These are phyloP conservation scores for Ascidia mentula DNA, from an alignment of 23 tunicate species.

Conservation along the genomic window DNA sequence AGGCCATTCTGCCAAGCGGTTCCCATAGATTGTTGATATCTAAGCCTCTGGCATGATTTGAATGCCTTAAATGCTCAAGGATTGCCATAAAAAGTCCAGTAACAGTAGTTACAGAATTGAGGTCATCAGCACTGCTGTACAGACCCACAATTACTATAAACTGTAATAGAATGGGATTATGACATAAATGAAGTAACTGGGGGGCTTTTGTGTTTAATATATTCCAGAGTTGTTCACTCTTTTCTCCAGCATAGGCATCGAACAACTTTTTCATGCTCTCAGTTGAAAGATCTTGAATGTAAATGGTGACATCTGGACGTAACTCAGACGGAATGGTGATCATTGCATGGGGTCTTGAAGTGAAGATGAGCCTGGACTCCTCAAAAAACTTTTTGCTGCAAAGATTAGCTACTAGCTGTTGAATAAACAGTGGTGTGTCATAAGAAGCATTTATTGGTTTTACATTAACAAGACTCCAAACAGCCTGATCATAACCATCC, in stretches of 20 bases:
- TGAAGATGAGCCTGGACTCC: constrained; percentile 9
- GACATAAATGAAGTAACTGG: constrained; percentile 8
- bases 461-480: not conserved
- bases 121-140: not conserved
- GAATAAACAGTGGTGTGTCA: not conserved
- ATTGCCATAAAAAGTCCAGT: not conserved
- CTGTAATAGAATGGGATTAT: constrained; percentile 15
- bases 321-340: not conserved
- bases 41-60: not conserved
- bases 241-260: not conserved
- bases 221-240: constrained; percentile 8
- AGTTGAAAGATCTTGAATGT: not conserved
- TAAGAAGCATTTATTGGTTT: not conserved
- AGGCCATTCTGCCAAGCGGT: constrained; percentile 17
- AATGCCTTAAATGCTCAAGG: not conserved
- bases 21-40: not conserved
- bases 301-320: constrained; percentile 16
- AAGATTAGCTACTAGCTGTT: constrained; percentile 16
- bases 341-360: constrained; percentile 18
- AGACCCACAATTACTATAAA: not conserved
- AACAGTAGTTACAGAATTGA: not conserved
- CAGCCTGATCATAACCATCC: constrained; percentile 24
- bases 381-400: not conserved
- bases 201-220: not conserved
- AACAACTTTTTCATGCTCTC: constrained; percentile 20